phyloP scores from a whole-genome alignment of 2,113 vertebrate species.

The Peromyscus polionotus region DNA sequence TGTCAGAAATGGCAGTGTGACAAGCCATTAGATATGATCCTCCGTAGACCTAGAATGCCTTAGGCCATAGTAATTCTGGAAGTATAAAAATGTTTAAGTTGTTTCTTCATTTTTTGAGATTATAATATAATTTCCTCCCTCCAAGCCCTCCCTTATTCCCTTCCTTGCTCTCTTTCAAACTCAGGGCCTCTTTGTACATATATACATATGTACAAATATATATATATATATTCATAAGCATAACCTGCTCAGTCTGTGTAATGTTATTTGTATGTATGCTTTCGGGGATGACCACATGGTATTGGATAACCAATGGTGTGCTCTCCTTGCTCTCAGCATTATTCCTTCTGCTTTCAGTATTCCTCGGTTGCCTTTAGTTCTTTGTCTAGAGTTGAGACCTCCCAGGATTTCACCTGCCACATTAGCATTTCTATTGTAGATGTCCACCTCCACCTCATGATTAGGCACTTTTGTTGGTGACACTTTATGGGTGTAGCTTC shows the following conservation, averaged over 20 bases:
- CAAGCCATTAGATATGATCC: background rate
- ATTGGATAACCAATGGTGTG: no score
- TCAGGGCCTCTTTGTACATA: background rate
- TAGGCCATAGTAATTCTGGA: background rate
- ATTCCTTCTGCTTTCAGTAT: background rate
- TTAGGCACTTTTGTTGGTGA: background rate
- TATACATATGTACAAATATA: no score
- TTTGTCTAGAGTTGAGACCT: background rate
- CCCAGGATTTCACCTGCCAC: background rate
- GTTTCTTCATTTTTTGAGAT: background rate
- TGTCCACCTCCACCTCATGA: background rate
- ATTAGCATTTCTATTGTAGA: background rate
- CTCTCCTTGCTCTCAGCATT: no score
- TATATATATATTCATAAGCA: background rate
- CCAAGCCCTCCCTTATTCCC: background rate
- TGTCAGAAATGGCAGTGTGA: background rate
- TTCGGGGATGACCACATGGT: background rate
- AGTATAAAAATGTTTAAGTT: background rate
- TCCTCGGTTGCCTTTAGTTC: no score
- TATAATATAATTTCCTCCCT: background rate
- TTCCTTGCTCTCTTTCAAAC: background rate
- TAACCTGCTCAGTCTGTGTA: background rate
- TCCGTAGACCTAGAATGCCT: background rate
- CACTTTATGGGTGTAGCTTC: background rate
- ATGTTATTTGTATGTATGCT: background rate